These are phyloP conservation scores for Glyptemys insculpta DNA, from an alignment of 2,797 vertebrate species.

Conservation along the genomic window DNA sequence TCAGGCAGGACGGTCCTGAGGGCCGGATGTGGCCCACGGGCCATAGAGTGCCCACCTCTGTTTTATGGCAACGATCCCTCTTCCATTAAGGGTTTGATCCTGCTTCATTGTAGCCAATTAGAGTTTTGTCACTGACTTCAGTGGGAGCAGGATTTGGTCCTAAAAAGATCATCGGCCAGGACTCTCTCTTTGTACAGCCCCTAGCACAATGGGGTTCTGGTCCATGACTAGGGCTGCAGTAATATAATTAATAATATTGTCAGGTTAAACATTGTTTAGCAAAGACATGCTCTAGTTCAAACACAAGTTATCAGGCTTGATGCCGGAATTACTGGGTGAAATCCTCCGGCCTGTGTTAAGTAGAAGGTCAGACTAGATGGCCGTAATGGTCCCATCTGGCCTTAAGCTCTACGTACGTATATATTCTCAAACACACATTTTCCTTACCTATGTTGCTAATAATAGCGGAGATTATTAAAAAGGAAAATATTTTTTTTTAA, in stretches of 20 bases:
- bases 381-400: neutral
- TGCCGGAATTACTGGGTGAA: neutral
- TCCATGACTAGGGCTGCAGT: neutral
- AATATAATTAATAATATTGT: neutral
- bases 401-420: accelerated
- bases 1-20: too few relatives aligned
- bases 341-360: neutral
- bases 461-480: neutral
- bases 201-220: neutral
- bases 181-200: neutral
- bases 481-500: neutral
- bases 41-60: too few relatives aligned
- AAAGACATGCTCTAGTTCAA: neutral
- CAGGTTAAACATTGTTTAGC: neutral
- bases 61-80: neutral
- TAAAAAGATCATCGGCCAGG: conserved; percentile 3
- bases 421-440: accelerated
- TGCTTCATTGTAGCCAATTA: neutral
- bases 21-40: too few relatives aligned
- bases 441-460: neutral
- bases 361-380: neutral
- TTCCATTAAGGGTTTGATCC: neutral
- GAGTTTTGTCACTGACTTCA: conserved; percentile 10
- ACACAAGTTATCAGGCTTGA: neutral
- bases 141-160: neutral